Evolutionary conservation across 2,888 invertebrate species (phyloP).

Genomic region (Cryptops parisi): DNA sequence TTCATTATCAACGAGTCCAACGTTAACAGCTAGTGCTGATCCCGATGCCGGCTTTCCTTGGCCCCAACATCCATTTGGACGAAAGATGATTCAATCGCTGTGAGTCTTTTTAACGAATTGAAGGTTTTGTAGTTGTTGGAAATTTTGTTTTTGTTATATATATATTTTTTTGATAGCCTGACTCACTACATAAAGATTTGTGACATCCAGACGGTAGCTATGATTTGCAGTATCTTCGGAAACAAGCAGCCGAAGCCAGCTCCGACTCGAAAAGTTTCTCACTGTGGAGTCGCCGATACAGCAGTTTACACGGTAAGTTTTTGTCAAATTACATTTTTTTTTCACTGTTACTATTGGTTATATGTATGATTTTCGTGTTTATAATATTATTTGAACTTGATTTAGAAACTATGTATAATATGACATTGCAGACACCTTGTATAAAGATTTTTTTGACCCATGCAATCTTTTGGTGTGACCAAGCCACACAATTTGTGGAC

Average conservation of each 20-base stretch:
- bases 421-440: too few species aligned
- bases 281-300: slow-evolving; percentile 10
- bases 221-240: slow-evolving; percentile 78
- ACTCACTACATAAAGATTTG: slow-evolving; percentile 40
- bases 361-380: too few species aligned
- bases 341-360: neutral
- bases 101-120: slow-evolving; percentile 36
- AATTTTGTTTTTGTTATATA: neutral
- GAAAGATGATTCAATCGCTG: slow-evolving; percentile 69
- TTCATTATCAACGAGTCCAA: slow-evolving; percentile 43
- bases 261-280: slow-evolving; percentile 7
- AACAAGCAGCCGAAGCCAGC: slow-evolving; percentile 26
- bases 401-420: neutral
- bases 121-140: neutral
- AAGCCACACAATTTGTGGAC: too few species aligned
- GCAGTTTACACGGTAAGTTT: slow-evolving; percentile 13
- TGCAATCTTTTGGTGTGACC: too few species aligned
- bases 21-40: slow-evolving; percentile 26
- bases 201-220: slow-evolving; percentile 87
- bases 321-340: neutral
- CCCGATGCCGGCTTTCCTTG: slow-evolving; percentile 56
- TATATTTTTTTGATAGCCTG: slow-evolving; percentile 26
- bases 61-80: slow-evolving; percentile 73
- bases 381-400: too few species aligned
- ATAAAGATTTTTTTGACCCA: too few species aligned